Base-by-base conservation (phyloP, 1,140 invertebrate genomes). In the Cotesia chilonis region DNA sequence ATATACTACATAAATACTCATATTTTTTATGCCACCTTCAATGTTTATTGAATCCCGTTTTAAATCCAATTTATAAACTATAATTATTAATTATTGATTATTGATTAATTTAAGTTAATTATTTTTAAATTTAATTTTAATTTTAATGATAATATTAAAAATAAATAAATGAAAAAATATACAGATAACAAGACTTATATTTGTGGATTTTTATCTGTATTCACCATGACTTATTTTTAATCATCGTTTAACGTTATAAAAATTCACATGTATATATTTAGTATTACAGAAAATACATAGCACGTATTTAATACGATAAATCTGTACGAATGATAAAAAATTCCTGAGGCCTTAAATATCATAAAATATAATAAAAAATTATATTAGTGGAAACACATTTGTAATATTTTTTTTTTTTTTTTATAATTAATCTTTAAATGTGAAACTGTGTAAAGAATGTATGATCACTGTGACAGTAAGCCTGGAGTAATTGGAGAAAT, bases 1-100 rank as follows among this genome's bases (percentile, higher is more conserved):
- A 85, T 85, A 83, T 84, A 83, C 80, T 79, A 85, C 79, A 83
- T 84, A 80, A 86, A 86, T 87, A 85, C 81, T 85, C 83, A 83
- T 83, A 81, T 83, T 84, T 85, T 85, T 77, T 85, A 85, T 80
- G 79, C 75, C 78, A 75, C 73, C 54, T 70, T 51, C 59, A 63
- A 60, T 55, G 70, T 78, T 74, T 78, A 47, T 72, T 57, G 63
- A 69, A 72, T 17, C 57, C 28, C 17, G 17, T 2, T 60, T 60
- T 69, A 10, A 36, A 37, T 61, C 17, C 17, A 61, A n/a, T 47
- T 47, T 47, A 47, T 10, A 28, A 28, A 28, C 28, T 28, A 28
- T 28, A 28, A 28, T 28, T 28, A 28, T 47, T 10, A 47, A 47
- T 10, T 47, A 47, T 47, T 41, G 10, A 41, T 41, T 41, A 41